Evolutionary conservation across 2,888 invertebrate genomes (phyloP).

Genomic region (Troides oblongomaculatus): DNA sequence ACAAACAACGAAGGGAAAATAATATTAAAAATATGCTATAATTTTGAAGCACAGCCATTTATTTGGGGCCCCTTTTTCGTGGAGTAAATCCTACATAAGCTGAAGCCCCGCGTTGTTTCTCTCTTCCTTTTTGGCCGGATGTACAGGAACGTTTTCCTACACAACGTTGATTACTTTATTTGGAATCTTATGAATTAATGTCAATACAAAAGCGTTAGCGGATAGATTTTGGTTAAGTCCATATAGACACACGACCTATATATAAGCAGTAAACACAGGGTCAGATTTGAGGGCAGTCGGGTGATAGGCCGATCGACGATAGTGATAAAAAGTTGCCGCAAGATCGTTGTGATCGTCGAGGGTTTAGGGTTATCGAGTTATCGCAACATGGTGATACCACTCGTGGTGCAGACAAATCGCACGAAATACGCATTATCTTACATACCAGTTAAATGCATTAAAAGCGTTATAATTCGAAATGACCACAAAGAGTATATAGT

Average conservation of each 20-base stretch:
- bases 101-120: too few relatives aligned
- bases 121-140: too few relatives aligned
- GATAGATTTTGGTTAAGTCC: background rate
- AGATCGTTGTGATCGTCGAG: constrained; percentile 12
- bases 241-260: constrained; percentile 4
- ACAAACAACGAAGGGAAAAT: too few relatives aligned
- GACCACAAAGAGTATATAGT: background rate
- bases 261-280: constrained; percentile 19
- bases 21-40: too few relatives aligned
- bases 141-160: too few relatives aligned
- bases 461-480: background rate
- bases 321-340: constrained; percentile 8
- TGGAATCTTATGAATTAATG: too few relatives aligned
- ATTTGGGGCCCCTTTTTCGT: too few relatives aligned
- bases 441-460: background rate
- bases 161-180: too few relatives aligned
- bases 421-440: background rate
- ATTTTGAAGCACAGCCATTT: too few relatives aligned
- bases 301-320: constrained; percentile 18
- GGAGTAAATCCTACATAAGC: too few relatives aligned
- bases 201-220: background rate
- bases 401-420: background rate
- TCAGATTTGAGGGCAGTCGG: constrained; percentile 17
- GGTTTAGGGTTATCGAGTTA: constrained; percentile 25
- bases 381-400: background rate